Conservation (phyloP, 64 coral and sea anemone species). For the Pocillopora verrucosa region DNA sequence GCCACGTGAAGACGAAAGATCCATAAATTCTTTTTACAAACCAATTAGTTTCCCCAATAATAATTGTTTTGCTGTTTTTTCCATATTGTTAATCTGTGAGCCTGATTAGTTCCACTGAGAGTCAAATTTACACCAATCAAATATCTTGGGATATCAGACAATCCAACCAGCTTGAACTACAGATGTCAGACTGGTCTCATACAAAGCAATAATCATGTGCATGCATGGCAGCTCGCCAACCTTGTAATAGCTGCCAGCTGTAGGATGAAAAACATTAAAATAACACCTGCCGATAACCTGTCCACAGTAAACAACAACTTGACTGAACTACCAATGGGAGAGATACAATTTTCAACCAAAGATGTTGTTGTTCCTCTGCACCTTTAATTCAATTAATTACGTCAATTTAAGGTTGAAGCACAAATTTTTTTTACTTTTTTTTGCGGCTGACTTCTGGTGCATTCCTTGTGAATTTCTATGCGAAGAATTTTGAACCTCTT, state of each 20-base stretch:
- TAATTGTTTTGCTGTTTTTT: no score
- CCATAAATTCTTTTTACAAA: no score
- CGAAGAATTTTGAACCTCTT: neutral
- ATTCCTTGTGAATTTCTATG: neutral
- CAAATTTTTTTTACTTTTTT: neutral
- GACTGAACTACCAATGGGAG: neutral
- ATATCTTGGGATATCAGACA: neutral
- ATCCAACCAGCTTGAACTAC: neutral
- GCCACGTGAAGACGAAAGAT: no score
- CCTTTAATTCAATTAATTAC: neutral
- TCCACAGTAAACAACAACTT: neutral
- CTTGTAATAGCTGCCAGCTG: neutral
- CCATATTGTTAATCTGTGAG: no score
- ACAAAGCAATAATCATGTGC: constrained; percentile 20
- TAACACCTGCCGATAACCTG: neutral
- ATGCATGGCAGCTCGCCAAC: neutral
- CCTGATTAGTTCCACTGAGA: neutral
- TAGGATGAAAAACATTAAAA: neutral
- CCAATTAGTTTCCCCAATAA: no score
- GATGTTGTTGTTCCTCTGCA: neutral
- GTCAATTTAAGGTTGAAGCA: neutral
- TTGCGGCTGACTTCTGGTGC: neutral
- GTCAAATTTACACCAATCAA: neutral
- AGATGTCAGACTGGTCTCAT: constrained; percentile 1
- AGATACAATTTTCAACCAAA: neutral